Conservation (phyloP, 2,888 invertebrate genomes). For the Archips crataeganus region DNA sequence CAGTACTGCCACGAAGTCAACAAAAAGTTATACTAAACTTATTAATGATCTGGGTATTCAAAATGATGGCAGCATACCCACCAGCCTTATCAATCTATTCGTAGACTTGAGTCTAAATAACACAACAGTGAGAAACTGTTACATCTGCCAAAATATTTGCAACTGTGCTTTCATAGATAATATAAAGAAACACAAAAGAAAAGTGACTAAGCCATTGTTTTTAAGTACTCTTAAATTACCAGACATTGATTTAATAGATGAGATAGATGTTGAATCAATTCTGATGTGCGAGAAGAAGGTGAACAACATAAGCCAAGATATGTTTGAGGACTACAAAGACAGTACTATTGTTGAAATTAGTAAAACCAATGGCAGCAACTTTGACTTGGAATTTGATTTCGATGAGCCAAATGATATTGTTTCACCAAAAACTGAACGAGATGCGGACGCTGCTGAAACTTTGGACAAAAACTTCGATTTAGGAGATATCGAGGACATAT, state of each 20-base stretch:
- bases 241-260: conserved; percentile 67
- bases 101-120: conserved; percentile 78
- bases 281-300: conserved; percentile 54
- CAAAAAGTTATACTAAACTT: conserved; percentile 76
- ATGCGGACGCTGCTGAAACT: conserved; percentile 41
- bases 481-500: conserved; percentile 73
- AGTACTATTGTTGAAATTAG: conserved; percentile 38
- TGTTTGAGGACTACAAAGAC: conserved; percentile 29
- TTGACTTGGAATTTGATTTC: conserved; percentile 65
- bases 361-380: conserved; percentile 53
- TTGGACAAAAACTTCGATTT: conserved; percentile 71
- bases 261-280: conserved; percentile 62
- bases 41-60: conserved; percentile 73
- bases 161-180: conserved; percentile 67
- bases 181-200: conserved; percentile 50
- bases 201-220: conserved; percentile 49
- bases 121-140: conserved; percentile 64
- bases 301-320: conserved; percentile 42
- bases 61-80: conserved; percentile 67
- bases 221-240: conserved; percentile 62
- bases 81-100: conserved; percentile 70
- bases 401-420: conserved; percentile 46
- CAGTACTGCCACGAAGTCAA: conserved; percentile 76
- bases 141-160: conserved; percentile 75
- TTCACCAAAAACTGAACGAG: conserved; percentile 43